A percentile compares a stretch with the other conserved stretches of the same genome.
phyloP scores from a whole-genome alignment of 1,140 invertebrate species.

The Sipha flava region DNA sequence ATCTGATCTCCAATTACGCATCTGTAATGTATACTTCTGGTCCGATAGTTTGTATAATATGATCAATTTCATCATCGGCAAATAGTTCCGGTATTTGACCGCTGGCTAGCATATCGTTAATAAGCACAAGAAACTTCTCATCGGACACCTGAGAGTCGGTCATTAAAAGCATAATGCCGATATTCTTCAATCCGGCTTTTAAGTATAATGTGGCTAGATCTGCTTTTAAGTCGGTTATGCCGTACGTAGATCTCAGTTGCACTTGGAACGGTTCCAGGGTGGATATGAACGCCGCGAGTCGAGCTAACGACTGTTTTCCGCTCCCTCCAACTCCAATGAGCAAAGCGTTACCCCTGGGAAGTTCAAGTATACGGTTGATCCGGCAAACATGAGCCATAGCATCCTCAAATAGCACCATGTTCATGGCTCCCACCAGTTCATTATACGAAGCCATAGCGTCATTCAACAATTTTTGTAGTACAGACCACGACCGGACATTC shows the following conservation, averaged over 20 bases:
- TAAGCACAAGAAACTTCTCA: constrained; percentile 82
- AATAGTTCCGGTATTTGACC: constrained; percentile 89
- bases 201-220: constrained; percentile 77
- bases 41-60: constrained; percentile 68
- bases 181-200: constrained; percentile 78
- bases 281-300: constrained; percentile 80
- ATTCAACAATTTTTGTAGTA: constrained; percentile 64
- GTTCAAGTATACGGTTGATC: constrained; percentile 87
- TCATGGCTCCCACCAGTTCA: constrained; percentile 75
- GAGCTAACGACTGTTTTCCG: constrained; percentile 84
- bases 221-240: constrained; percentile 68
- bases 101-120: constrained; percentile 88
- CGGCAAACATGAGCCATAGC: constrained; percentile 80
- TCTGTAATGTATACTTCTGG: constrained; percentile 63
- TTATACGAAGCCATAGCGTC: constrained; percentile 73
- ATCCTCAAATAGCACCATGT: constrained; percentile 91
- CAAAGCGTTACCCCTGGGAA: constrained; percentile 81
- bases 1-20: too few species aligned
- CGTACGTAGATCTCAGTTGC: constrained; percentile 80
- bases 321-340: constrained; percentile 89
- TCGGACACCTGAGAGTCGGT: constrained; percentile 87
- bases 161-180: constrained; percentile 83
- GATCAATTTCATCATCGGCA: constrained; percentile 83
- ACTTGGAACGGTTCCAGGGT: constrained; percentile 85
- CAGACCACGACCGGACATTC: constrained; percentile 61